phyloP scores from a whole-genome alignment of 2,113 vertebrate species.

The Macrotus californicus region DNA sequence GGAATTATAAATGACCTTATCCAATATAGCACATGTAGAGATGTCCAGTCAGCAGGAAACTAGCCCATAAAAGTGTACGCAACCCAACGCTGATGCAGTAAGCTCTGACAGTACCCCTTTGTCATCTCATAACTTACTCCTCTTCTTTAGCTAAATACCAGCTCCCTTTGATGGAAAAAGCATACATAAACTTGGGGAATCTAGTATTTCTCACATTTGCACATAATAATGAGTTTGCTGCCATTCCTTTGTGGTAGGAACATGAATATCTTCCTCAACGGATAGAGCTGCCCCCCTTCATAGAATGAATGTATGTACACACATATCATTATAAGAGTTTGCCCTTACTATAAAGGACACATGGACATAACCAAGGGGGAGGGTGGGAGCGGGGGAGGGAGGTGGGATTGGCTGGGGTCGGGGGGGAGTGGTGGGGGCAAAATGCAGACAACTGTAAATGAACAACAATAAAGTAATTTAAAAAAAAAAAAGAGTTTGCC shows the following conservation, averaged over 20 bases:
- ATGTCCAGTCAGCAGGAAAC: neutral
- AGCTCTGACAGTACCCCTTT: neutral
- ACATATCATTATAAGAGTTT: neutral
- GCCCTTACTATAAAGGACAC: too few species aligned
- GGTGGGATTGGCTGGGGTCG: too few species aligned
- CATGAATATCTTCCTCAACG: neutral
- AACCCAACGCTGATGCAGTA: neutral
- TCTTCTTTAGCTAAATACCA: neutral
- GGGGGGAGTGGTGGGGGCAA: too few species aligned
- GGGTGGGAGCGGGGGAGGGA: too few species aligned
- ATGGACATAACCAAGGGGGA: too few species aligned
- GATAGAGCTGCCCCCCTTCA: neutral
- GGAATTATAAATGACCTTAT: neutral
- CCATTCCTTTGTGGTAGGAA: neutral
- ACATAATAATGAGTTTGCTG: neutral
- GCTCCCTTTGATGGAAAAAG: neutral
- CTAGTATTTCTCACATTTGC: neutral
- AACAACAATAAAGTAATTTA: too few species aligned
- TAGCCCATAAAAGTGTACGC: neutral
- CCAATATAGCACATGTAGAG: neutral
- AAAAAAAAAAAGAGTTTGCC: neutral
- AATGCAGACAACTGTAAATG: too few species aligned
- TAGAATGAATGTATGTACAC: neutral
- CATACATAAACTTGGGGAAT: neutral
- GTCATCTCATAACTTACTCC: neutral